Evolutionary conservation across 2,113 vertebrate species (phyloP).

Genomic region (Callipepla californica): DNA sequence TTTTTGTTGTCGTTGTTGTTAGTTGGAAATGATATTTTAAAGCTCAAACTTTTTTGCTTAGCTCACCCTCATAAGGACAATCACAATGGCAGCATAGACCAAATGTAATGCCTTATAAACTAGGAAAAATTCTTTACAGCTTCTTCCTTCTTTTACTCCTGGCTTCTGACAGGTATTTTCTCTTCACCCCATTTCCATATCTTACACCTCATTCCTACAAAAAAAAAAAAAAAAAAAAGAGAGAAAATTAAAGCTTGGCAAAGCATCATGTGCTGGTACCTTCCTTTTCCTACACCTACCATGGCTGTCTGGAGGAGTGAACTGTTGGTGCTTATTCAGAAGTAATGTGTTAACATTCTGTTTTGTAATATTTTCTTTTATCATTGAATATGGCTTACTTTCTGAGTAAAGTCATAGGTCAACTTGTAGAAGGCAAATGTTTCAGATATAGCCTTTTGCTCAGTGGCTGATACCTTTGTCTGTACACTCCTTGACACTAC

Average conservation of each 20-base stretch:
- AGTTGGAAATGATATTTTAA: slow-evolving; percentile 52
- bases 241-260: background rate
- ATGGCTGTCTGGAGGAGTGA: background rate
- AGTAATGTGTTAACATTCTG: background rate
- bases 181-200: background rate
- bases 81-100: background rate
- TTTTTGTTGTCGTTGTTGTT: background rate
- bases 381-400: background rate
- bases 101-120: background rate
- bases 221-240: background rate
- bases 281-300: background rate
- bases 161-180: background rate
- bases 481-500: background rate
- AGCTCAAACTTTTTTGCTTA: slow-evolving; percentile 43
- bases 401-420: background rate
- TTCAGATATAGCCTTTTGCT: background rate
- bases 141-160: background rate
- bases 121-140: background rate
- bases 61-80: slow-evolving; percentile 2
- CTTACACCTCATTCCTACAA: background rate
- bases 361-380: background rate
- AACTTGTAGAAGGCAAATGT: background rate
- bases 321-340: background rate
- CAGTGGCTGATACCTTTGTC: background rate
- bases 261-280: background rate